Evolutionary conservation across 2,888 invertebrate genomes (phyloP).

Genomic region (Dynastes hyllus): DNA sequence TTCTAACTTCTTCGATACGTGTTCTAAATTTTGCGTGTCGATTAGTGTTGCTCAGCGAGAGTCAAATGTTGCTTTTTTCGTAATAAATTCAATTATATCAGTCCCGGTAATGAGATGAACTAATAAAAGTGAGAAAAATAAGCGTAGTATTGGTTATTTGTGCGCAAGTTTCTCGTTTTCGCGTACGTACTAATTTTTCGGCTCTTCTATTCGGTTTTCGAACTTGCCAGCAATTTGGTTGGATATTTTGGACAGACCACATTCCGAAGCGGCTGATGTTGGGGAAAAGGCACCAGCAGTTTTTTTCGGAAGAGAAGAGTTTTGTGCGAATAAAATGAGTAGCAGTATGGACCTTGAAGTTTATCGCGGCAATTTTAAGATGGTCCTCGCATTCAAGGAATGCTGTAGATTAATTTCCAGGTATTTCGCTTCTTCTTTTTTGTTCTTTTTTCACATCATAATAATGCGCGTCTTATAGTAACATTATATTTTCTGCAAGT

Average conservation of each 20-base stretch:
- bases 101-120: constrained; percentile 27
- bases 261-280: neutral
- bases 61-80: neutral
- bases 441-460: neutral
- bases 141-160: neutral
- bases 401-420: constrained; percentile 50
- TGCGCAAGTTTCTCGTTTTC: constrained; percentile 25
- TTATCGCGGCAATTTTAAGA: constrained; percentile 51
- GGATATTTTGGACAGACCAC: neutral
- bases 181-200: constrained; percentile 4
- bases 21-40: neutral
- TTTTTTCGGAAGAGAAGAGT: neutral
- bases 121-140: constrained; percentile 30
- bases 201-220: constrained; percentile 2
- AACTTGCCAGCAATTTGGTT: neutral
- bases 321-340: constrained; percentile 30
- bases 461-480: too few relatives aligned
- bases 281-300: too few relatives aligned
- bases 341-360: constrained; percentile 41
- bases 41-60: constrained; percentile 8
- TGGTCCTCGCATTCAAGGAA: constrained; percentile 49
- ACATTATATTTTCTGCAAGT: too few relatives aligned
- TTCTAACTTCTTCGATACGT: constrained; percentile 26
- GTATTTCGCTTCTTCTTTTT: constrained; percentile 26
- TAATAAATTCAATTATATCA: constrained; percentile 32